Conservation (phyloP, 2,888 invertebrate genomes). For the Ephialtes manifestator region DNA sequence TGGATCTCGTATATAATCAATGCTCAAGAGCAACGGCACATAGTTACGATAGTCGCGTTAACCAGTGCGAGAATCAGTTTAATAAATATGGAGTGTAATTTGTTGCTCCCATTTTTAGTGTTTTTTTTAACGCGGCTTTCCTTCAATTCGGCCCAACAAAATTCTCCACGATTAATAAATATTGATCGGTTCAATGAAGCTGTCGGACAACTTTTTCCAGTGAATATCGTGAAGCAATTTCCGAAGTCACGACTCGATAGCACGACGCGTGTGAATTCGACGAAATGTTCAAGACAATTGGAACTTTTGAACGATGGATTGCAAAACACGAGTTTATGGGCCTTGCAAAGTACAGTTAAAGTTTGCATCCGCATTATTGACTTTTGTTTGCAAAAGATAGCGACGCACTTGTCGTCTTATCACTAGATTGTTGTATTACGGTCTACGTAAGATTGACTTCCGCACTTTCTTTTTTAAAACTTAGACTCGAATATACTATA, state of each 20-base stretch:
- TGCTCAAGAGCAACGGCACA: neutral
- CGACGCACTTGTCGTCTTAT: neutral
- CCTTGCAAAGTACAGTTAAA: slow-evolving; percentile 57
- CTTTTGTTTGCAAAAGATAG: slow-evolving; percentile 21
- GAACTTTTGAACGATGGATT: slow-evolving; percentile 27
- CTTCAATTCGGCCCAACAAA: neutral
- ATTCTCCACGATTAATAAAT: neutral
- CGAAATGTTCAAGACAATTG: slow-evolving; percentile 50
- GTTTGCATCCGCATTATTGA: neutral
- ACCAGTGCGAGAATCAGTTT: slow-evolving; percentile 4
- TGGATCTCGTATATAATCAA: slow-evolving; percentile 12
- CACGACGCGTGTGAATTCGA: neutral
- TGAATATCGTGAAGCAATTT: slow-evolving; percentile 16
- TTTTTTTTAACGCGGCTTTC: neutral
- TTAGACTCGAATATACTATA: neutral
- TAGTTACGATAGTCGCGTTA: neutral
- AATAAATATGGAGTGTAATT: slow-evolving; percentile 8
- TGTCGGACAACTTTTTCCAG: slow-evolving; percentile 13
- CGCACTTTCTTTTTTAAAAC: neutral
- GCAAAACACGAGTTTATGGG: slow-evolving; percentile 43
- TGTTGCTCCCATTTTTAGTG: neutral
- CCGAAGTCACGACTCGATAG: slow-evolving; percentile 2
- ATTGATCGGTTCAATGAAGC: slow-evolving; percentile 15
- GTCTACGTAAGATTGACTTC: neutral
- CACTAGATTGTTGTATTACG: neutral